Evolutionary conservation across 2,888 invertebrate genomes (phyloP), one percentile per base, ranked within the genome.

Genomic region (Brachycybe producta): DNA sequence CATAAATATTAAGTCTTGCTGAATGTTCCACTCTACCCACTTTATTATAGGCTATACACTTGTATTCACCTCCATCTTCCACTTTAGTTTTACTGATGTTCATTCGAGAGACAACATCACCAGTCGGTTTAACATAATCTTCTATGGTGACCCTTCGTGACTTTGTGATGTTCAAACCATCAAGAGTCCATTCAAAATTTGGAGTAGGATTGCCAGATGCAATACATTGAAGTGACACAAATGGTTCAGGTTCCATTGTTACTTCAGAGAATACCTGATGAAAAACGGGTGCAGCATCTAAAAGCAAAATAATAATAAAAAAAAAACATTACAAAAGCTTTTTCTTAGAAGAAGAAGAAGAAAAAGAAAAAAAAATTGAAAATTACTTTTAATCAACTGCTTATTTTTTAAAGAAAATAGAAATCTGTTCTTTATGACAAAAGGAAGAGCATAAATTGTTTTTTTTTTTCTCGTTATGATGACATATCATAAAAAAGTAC

Each of bases 191-290:
- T 27, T 58, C 60, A 24, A 68, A 60, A 34, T 55, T 55, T 2
- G 67, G 67, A 5, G 61, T 58, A 1, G 67, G 68, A 54, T 64
- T 67, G 1, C 67, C 67, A 13, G 66, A 62, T 11, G 65, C 66
- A 21, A 59, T 58, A 57, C 68, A 68, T 13, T 60, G 59, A 30
- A 68, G 53, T 13, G 64, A 61, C 5, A 64, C 59, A 17, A 60
- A 56, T 28, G 61, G 60, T 21, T 65, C 67, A 5, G 61, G 62
- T 35, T 62, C 61, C 4, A 64, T 57, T 30, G 60, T 65, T 27
- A 61, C 59, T 40, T 63, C 64, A 3, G 58, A 54, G 49, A 61
- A 61, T 5, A 52, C 56, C 34, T 58, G 62, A 15, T 61, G 51
- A n/a, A 65, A 55, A 13, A 60, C 52, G 4, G 67, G 66, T 35